Conservation (phyloP, 2,113 vertebrate genomes). For the Epinephelus moara region DNA sequence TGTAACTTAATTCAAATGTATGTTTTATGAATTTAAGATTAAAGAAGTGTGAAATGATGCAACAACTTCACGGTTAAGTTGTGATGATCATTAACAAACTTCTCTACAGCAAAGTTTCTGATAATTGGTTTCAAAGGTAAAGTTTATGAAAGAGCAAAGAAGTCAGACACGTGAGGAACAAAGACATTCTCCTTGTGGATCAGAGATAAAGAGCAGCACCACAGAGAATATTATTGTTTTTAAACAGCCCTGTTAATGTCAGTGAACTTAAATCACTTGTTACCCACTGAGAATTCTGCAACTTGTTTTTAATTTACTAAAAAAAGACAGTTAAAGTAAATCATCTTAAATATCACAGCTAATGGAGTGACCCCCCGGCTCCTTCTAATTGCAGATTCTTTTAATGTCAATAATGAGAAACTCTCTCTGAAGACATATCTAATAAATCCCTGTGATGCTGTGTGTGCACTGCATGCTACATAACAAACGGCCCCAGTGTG, state of each 20-base stretch:
- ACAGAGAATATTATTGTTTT: conserved; percentile 13
- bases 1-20: background rate
- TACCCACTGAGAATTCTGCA: conserved; percentile 8
- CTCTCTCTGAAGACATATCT: conserved; percentile 53
- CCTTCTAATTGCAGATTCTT: background rate
- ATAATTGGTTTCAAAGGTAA: background rate
- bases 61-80: conserved; percentile 1
- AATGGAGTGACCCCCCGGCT: background rate
- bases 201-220: background rate
- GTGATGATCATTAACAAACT: background rate
- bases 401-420: conserved; percentile 28
- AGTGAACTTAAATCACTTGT: conserved; percentile 1
- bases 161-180: background rate
- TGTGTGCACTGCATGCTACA: background rate
- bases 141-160: background rate
- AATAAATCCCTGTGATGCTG: conserved; percentile 70
- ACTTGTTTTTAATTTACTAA: conserved; percentile 38
- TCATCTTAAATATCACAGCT: conserved; percentile 11
- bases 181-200: background rate
- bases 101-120: background rate
- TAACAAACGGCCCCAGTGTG: conserved; percentile 57
- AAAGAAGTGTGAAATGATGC: background rate
- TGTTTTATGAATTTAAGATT: background rate
- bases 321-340: conserved; percentile 9
- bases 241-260: conserved; percentile 8